Percentiles rank a stretch among this genome's conserved stretches.
Conservation (phyloP, 2,888 invertebrate species). For the Oxyteleia sp. region DNA sequence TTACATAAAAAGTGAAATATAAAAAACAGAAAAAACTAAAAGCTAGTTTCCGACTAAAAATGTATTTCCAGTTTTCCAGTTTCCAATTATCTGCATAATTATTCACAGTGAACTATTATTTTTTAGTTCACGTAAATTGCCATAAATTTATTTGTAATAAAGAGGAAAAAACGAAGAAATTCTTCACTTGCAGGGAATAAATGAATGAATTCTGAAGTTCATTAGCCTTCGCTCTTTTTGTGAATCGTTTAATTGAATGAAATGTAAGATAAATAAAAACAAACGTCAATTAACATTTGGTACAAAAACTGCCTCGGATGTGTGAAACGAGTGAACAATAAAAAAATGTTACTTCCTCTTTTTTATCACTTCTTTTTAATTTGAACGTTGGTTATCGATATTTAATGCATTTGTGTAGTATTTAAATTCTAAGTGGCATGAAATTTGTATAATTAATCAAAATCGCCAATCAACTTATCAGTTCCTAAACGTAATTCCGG, state of each 20-base stretch:
- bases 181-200: no score
- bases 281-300: neutral
- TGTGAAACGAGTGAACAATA: neutral
- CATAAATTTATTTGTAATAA: no score
- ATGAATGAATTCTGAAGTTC: conserved; percentile 3
- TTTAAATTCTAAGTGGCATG: conserved; percentile 1
- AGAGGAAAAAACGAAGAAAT: no score
- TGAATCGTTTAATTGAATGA: conserved; percentile 15
- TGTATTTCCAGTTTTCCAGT: no score
- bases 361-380: neutral
- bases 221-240: conserved; percentile 4
- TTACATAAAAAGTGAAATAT: no score
- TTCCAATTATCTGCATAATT: no score
- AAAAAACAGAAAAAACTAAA: no score
- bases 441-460: conserved; percentile 1
- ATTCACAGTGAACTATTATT: no score
- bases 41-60: neutral
- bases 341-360: neutral
- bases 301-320: neutral
- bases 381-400: neutral
- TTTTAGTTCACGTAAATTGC: no score
- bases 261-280: neutral
- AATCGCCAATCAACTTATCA: no score
- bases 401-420: neutral
- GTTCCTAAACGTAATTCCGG: no score